Percentiles rank a stretch among this genome's conserved stretches.
phyloP scores from a whole-genome alignment of 2,113 vertebrate genomes.

The Corydoras sp. region DNA sequence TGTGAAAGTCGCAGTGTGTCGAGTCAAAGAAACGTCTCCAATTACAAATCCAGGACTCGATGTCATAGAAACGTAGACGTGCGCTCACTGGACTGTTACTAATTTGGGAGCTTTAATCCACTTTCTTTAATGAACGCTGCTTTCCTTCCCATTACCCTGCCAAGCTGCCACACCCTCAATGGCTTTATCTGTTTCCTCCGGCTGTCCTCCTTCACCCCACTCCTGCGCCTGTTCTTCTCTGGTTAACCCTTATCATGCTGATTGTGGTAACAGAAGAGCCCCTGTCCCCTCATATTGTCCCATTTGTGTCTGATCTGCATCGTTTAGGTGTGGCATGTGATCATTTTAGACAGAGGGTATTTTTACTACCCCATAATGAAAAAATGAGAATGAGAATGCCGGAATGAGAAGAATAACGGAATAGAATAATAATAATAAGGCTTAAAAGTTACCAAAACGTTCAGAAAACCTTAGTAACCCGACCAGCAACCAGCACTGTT shows the following conservation, averaged over 20 bases:
- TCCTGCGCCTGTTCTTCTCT: constrained; percentile 23
- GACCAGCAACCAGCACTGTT: no score
- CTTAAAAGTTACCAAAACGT: no score
- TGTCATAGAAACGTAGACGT: neutral
- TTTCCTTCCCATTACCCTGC: constrained; percentile 10
- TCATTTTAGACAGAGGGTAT: no score
- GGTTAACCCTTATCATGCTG: constrained; percentile 13
- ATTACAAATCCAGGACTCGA: neutral
- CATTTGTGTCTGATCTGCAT: neutral
- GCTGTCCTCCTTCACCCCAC: neutral
- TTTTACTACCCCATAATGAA: no score
- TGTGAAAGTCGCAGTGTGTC: no score
- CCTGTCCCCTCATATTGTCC: constrained; percentile 32
- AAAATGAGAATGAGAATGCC: no score
- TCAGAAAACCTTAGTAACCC: no score
- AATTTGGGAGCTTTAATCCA: constrained; percentile 20
- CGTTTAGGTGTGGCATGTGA: no score
- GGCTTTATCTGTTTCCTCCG: constrained; percentile 18
- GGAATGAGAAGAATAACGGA: no score
- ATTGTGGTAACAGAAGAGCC: constrained; percentile 12
- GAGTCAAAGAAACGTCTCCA: neutral
- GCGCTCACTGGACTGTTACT: neutral
- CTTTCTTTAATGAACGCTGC: constrained; percentile 21
- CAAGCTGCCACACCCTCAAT: constrained; percentile 4
- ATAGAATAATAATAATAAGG: no score